Conservation (phyloP, 1,140 invertebrate species). For the Phymorhynchus buccinoides region DNA sequence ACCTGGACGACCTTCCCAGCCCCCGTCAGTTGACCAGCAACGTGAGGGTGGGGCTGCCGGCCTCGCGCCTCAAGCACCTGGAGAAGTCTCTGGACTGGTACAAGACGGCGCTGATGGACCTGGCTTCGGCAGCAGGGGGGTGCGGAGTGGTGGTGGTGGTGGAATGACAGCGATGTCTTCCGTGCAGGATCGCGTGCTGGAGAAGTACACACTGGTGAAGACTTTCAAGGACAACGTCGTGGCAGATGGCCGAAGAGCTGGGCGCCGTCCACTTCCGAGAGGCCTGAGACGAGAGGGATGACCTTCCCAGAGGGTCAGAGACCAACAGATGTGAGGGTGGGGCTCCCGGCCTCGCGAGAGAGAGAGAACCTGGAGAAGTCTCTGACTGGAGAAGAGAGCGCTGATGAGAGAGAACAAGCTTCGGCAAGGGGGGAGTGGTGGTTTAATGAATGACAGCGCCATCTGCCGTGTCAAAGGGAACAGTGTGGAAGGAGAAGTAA, state of each 20-base stretch:
- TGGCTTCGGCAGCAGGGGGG: not conserved
- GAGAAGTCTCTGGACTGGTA: slow-evolving; percentile 17
- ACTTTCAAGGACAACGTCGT: not conserved
- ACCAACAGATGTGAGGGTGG: not conserved
- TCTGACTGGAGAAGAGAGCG: slow-evolving; percentile 1
- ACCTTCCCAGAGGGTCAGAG: not conserved
- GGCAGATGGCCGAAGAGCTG: not conserved
- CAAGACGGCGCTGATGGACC: slow-evolving; percentile 1
- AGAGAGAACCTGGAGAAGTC: slow-evolving; percentile 26
- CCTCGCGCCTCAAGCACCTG: slow-evolving; percentile 3
- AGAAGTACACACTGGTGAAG: slow-evolving; percentile 1
- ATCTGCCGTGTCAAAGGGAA: too few species aligned
- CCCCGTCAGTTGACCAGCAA: not conserved
- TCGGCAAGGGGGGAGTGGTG: not conserved
- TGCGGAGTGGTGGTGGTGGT: too few species aligned
- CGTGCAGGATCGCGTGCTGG: slow-evolving; percentile 8
- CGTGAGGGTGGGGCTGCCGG: not conserved
- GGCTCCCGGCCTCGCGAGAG: not conserved
- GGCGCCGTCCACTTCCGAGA: slow-evolving; percentile 7
- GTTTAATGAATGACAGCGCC: not conserved
- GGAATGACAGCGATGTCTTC: too few species aligned
- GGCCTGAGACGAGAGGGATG: not conserved
- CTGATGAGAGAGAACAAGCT: too few species aligned
- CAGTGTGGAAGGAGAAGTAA: too few species aligned
- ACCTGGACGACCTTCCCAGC: not conserved